Conservation (phyloP, 2,113 vertebrate species). For the Pterocles burchelli region DNA sequence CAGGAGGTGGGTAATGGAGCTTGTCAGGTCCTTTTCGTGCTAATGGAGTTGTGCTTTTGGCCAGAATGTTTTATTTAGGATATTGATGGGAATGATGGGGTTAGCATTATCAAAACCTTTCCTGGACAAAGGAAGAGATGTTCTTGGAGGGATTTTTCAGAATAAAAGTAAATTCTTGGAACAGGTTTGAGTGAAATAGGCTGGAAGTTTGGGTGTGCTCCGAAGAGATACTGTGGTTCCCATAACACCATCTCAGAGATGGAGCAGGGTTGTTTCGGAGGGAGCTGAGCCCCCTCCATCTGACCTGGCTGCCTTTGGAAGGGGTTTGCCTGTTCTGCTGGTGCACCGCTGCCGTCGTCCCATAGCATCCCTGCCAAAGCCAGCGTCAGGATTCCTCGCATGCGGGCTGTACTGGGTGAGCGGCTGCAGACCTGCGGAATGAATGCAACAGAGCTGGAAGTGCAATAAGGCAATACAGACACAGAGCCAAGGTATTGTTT, state of each 20-base stretch:
- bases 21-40: neutral
- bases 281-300: neutral
- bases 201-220: neutral
- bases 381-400: fast-evolving
- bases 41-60: fast-evolving
- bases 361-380: fast-evolving
- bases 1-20: neutral
- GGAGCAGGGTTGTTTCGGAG: too few relatives aligned
- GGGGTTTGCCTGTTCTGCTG: neutral
- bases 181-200: neutral
- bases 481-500: too few relatives aligned
- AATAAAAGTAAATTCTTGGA: neutral
- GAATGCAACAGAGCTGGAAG: neutral
- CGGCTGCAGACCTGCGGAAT: neutral
- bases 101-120: neutral
- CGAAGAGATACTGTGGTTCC: neutral
- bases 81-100: neutral
- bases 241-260: neutral
- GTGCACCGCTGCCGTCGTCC: neutral
- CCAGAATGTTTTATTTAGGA: neutral
- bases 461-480: too few relatives aligned
- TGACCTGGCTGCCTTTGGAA: neutral
- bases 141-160: neutral
- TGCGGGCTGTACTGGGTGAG: fast-evolving
- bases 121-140: neutral